Evolutionary conservation across 1,140 invertebrate genomes (phyloP).

Genomic region (Lucilia cuprina): DNA sequence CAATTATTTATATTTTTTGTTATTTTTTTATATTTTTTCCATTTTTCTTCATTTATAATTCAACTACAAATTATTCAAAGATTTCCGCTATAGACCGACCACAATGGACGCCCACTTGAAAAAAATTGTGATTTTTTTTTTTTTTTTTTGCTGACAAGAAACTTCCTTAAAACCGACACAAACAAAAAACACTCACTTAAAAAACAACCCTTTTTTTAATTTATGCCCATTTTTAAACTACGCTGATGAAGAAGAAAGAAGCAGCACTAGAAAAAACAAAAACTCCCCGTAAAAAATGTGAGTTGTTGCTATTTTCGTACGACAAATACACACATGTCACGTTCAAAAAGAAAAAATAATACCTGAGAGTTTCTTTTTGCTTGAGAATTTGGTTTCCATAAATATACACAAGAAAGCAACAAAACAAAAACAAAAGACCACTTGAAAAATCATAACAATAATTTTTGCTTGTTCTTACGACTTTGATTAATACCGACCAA

Average conservation of each 20-base stretch:
- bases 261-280: neutral
- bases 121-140: neutral
- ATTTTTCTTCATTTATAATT: neutral
- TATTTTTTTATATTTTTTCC: neutral
- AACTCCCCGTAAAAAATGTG: neutral
- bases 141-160: no score
- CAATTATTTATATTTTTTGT: neutral
- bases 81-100: slow-evolving; percentile 9
- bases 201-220: neutral
- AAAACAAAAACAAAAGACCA: neutral
- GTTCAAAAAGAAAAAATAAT: neutral
- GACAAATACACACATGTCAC: neutral
- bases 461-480: neutral
- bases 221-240: neutral
- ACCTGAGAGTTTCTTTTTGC: neutral
- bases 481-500: neutral
- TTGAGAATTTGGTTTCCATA: neutral
- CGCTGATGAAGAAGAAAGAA: neutral
- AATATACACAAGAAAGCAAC: neutral
- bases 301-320: neutral
- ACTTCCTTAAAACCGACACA: neutral
- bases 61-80: neutral
- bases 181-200: neutral
- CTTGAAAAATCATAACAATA: neutral
- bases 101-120: neutral